Conservation (phyloP, 2,888 invertebrate species). For the Rhyacophila evoluta region DNA sequence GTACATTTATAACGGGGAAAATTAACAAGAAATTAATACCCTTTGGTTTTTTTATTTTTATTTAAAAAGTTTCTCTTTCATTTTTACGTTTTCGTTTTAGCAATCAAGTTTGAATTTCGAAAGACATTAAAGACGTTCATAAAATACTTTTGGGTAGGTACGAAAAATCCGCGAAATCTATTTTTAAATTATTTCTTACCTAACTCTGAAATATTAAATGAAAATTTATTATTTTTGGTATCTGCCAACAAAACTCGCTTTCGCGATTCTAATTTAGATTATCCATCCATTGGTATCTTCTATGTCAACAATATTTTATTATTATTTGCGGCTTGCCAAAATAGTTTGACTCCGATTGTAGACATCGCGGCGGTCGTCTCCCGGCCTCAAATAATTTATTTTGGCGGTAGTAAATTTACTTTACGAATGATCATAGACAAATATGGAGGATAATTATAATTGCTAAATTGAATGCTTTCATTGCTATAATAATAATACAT, state of each 20-base stretch:
- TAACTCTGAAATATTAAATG: background rate
- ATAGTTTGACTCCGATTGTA: background rate
- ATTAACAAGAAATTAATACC: too few species aligned
- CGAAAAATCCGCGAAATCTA: background rate
- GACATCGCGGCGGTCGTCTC: conserved; percentile 5
- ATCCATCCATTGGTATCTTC: background rate
- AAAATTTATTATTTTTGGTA: background rate
- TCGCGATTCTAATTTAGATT: conserved; percentile 13
- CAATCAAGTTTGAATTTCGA: too few species aligned
- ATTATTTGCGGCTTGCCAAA: background rate
- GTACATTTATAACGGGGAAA: too few species aligned
- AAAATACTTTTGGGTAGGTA: too few species aligned
- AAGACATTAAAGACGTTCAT: too few species aligned
- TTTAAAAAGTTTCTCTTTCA: too few species aligned
- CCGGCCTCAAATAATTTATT: background rate
- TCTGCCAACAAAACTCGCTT: background rate
- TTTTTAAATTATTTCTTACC: background rate
- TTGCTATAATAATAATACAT: too few species aligned
- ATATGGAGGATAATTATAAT: too few species aligned
- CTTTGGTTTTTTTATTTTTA: too few species aligned
- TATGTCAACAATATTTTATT: background rate
- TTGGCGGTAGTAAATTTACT: background rate
- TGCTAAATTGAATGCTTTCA: too few species aligned
- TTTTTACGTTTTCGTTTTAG: too few species aligned
- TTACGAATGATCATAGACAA: too few species aligned